Base-by-base conservation (phyloP, 2,888 invertebrate species). In the Morinoia aosen region DNA sequence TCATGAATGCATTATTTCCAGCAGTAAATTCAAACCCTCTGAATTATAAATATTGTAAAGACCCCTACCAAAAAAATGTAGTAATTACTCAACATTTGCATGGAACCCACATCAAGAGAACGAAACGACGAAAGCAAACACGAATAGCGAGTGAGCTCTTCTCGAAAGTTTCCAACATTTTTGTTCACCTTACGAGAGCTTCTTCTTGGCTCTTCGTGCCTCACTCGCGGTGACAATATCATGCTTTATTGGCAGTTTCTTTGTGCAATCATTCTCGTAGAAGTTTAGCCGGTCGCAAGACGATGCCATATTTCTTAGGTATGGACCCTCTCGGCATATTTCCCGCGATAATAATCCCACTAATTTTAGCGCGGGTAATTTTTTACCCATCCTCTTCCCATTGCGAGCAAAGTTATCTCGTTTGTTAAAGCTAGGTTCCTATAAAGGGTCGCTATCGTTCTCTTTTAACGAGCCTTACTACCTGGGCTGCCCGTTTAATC, bases 301-400 rank as follows among this genome's bases (percentile, higher is more conserved):
- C 57, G 93, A 93, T 33, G 57, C 58, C 93, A 57, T 93, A 57
- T 93, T 93, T 93, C 48, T 56, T 48, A 57, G 57, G 57, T 57
- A 93, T 57, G 57, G 93, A 57, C 93, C 93, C 93, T 56, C 57
- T 57, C 57, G 93, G 93, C 93, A 93, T 93, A 93, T 93, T 93
- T 93, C 93, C 93, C 56, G 93, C 93, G 57, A 57, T 93, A 93
- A 93, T 93, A 93, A 93, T 93, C 93, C 93, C 57, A 93, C 57
- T 93, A 93, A 93, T 93, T 93, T 93, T 93, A 57, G 93, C 93
- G 93, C 93, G 93, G 93, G 93, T 93, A 93, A 93, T 93, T 93
- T 93, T 93, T 93, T 93, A 93, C 93, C 93, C 93, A 93, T 93
- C 93, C 93, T 93, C 93, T 93, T 93, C 93, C 93, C 93, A 93